Conservation (phyloP, 37 sponge, comb jelly and placozoan genomes). For the Crambe crambe region DNA sequence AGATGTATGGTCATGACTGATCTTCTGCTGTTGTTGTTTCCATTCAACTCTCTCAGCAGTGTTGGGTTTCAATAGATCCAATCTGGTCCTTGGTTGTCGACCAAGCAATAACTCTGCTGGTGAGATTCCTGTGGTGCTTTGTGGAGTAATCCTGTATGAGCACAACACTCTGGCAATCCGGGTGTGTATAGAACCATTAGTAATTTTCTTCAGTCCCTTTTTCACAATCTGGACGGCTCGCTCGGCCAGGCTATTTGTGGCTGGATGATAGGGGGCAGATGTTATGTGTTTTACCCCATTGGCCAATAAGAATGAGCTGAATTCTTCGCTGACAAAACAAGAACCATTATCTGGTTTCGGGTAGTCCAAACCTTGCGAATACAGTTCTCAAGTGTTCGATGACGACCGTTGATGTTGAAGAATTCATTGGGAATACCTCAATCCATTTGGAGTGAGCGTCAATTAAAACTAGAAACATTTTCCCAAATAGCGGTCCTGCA, state of each 20-base stretch:
- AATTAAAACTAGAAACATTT: no score
- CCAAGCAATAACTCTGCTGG: conserved; percentile 21
- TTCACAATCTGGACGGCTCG: neutral
- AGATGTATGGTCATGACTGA: no score
- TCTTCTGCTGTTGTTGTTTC: neutral
- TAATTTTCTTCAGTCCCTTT: neutral
- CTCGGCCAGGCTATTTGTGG: conserved; percentile 22
- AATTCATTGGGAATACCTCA: no score
- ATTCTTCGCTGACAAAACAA: conserved; percentile 23
- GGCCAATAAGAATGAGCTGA: neutral
- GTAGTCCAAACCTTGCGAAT: no score
- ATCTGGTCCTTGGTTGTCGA: neutral
- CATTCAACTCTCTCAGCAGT: conserved; percentile 3
- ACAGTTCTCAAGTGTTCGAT: no score
- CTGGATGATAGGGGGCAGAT: conserved; percentile 9
- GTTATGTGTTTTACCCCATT: conserved; percentile 44
- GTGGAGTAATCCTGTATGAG: neutral
- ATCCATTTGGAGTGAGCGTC: no score
- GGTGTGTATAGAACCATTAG: neutral
- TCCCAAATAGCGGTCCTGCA: no score
- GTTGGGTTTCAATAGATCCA: conserved; percentile 26
- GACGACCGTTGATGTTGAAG: conserved; percentile 26
- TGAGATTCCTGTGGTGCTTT: neutral
- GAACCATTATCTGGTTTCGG: neutral
- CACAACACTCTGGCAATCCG: neutral